phyloP scores from a whole-genome alignment of 2,888 invertebrate genomes.

The Agriotes lineatus region DNA sequence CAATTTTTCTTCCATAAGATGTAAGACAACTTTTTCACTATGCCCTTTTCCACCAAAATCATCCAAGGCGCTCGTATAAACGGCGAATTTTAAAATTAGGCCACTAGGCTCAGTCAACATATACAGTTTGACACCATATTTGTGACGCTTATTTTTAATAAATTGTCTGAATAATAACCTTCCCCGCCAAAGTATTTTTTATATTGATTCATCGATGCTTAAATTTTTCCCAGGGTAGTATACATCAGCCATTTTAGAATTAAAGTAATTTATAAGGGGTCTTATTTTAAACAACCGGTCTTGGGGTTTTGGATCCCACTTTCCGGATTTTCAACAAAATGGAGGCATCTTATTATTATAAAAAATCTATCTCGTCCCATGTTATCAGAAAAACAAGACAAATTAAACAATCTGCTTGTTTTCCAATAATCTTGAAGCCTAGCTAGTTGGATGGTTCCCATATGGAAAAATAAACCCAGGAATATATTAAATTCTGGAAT shows the following conservation, averaged over 20 bases:
- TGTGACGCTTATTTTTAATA: no score
- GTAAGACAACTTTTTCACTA: conserved; percentile 48
- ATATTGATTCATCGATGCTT: conserved; percentile 42
- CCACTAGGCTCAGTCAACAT: conserved; percentile 49
- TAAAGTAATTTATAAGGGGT: conserved; percentile 58
- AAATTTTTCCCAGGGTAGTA: conserved; percentile 41
- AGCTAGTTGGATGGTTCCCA: conserved; percentile 57
- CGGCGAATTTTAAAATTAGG: conserved; percentile 46
- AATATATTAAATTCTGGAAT: conserved; percentile 51
- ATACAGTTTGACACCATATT: no score
- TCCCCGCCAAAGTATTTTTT: conserved; percentile 47
- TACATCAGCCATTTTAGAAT: conserved; percentile 49
- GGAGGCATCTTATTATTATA: conserved; percentile 57
- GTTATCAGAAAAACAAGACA: conserved; percentile 53
- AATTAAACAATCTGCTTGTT: conserved; percentile 55
- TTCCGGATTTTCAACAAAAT: conserved; percentile 37
- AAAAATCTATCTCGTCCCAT: conserved; percentile 59
- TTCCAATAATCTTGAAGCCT: conserved; percentile 60
- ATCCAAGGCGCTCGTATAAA: conserved; percentile 51
- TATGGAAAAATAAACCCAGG: conserved; percentile 59
- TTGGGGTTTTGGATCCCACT: background rate
- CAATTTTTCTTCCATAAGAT: conserved; percentile 45
- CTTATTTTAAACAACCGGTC: conserved; percentile 51
- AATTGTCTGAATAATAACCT: no score
- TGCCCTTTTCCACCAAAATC: conserved; percentile 50